Conservation (phyloP, 2,797 vertebrate species). For the Pitangus sulphuratus region DNA sequence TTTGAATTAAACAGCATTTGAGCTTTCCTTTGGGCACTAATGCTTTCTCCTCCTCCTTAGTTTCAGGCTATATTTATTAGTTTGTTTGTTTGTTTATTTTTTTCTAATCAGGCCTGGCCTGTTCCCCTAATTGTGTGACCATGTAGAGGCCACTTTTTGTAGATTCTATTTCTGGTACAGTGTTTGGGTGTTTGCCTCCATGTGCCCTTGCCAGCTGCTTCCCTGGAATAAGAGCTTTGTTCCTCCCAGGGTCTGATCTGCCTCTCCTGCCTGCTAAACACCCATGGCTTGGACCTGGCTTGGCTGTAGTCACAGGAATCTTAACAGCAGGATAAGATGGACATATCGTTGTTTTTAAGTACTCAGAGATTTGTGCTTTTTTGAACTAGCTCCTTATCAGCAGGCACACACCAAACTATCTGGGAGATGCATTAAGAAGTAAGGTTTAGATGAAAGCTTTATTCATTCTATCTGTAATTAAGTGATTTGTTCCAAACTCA, state of each 20-base stretch:
- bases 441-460: slow-evolving; percentile 3
- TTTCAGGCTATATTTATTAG: neutral
- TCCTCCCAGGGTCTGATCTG: neutral
- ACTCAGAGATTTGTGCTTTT: neutral
- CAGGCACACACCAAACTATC: neutral
- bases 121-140: neutral
- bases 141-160: neutral
- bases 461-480: slow-evolving; percentile 17
- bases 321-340: neutral
- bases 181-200: neutral
- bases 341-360: neutral
- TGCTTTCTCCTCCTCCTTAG: fast-evolving
- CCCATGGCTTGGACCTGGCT: neutral
- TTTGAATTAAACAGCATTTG: neutral
- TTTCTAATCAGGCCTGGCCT: neutral
- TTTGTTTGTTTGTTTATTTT: neutral
- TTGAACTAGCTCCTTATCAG: neutral
- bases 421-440: neutral
- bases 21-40: neutral
- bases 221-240: neutral
- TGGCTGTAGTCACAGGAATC: neutral
- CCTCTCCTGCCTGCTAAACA: neutral
- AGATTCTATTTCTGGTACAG: neutral
- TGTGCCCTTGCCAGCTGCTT: neutral
- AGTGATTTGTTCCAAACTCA: slow-evolving; percentile 24